A percentile compares a stretch with the other conserved stretches of the same genome.
These are phyloP conservation scores for Lasioglossum vierecki DNA, from an alignment of 2,888 invertebrate genomes.

Conservation along the genomic window DNA sequence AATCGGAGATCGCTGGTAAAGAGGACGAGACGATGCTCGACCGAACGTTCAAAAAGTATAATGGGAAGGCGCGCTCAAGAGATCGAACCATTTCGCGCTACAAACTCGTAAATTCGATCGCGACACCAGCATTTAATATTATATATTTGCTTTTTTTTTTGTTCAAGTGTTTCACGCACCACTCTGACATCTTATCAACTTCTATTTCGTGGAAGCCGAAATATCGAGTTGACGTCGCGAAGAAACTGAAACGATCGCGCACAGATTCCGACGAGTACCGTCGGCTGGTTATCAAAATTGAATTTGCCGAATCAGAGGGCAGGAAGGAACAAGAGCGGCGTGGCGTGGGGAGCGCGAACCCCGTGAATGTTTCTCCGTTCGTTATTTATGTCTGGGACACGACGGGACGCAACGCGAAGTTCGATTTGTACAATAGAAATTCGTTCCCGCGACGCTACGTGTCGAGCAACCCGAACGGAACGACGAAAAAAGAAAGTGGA, in stretches of 20 bases:
- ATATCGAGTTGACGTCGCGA: not conserved
- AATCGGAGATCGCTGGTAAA: not conserved
- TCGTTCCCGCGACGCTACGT: conserved; percentile 76
- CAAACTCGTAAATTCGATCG: not conserved
- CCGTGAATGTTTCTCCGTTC: conserved; percentile 55
- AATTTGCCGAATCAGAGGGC: conserved; percentile 67
- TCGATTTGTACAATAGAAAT: conserved; percentile 77
- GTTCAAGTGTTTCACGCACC: not conserved
- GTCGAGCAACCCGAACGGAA: conserved; percentile 67
- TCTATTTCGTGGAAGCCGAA: not conserved
- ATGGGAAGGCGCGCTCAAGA: not conserved
- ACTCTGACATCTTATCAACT: not conserved
- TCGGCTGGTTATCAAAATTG: conserved; percentile 78
- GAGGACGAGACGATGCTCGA: not conserved
- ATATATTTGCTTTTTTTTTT: not conserved
- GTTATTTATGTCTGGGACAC: conserved; percentile 77
- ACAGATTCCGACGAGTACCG: conserved; percentile 24
- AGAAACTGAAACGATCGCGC: not conserved
- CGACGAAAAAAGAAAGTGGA: not conserved
- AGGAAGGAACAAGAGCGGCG: not conserved
- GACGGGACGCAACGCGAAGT: conserved; percentile 69
- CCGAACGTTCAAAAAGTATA: not conserved
- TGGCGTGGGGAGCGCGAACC: conserved; percentile 22
- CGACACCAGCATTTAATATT: not conserved
- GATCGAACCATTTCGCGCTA: not conserved